Evolutionary conservation across 2,888 invertebrate species (phyloP).

Genomic region (Torymus texanus): DNA sequence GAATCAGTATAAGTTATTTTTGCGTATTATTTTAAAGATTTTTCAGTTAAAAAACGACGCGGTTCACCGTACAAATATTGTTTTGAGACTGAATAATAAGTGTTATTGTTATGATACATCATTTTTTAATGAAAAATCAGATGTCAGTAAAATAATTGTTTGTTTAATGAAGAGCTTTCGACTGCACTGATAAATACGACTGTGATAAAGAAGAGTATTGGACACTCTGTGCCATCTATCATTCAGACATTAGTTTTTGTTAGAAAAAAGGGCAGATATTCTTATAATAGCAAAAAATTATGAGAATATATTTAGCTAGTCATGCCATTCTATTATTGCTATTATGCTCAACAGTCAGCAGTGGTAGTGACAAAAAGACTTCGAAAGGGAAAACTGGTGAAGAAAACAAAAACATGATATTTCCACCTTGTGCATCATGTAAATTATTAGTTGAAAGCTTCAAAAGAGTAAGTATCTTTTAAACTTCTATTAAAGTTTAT

Average conservation of each 20-base stretch:
- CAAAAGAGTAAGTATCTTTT: slow-evolving; percentile 76
- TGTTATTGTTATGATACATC: no score
- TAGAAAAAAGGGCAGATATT: not conserved
- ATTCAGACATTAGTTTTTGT: not conserved
- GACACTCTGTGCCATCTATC: slow-evolving; percentile 34
- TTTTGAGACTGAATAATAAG: no score
- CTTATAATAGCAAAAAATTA: slow-evolving; percentile 24
- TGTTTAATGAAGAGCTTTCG: no score
- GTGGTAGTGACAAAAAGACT: slow-evolving; percentile 14
- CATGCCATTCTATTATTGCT: slow-evolving; percentile 33
- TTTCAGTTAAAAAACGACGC: no score
- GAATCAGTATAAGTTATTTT: not conserved
- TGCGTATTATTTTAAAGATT: not conserved
- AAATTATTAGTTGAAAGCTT: slow-evolving; percentile 85
- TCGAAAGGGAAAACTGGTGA: slow-evolving; percentile 62
- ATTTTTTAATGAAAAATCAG: no score
- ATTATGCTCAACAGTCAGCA: slow-evolving; percentile 31
- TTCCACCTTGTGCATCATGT: slow-evolving; percentile 89
- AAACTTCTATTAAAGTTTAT: not conserved
- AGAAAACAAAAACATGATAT: slow-evolving; percentile 74
- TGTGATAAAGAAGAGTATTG: slow-evolving; percentile 17
- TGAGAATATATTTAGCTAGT: slow-evolving; percentile 35
- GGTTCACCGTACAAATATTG: no score
- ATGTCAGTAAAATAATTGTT: no score
- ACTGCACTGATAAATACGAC: not conserved